A percentile compares a stretch with the other conserved stretches of the same genome.
Evolutionary conservation across 2,113 vertebrate species (phyloP).

Genomic region (Camelus bactrianus): DNA sequence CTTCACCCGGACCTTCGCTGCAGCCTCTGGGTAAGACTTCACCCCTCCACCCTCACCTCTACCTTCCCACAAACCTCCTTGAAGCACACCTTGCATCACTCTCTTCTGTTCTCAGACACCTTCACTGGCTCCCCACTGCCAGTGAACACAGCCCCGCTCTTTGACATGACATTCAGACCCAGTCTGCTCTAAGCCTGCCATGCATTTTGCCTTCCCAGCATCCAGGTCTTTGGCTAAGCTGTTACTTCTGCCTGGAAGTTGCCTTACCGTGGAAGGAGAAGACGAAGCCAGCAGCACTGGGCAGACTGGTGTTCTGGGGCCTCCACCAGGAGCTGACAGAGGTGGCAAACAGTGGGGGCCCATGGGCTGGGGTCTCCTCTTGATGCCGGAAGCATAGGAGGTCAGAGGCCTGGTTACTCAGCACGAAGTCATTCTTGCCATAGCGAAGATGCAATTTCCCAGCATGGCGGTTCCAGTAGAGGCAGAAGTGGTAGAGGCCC

Average conservation of each 20-base stretch:
- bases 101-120: background rate
- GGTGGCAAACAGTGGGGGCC: constrained; percentile 17
- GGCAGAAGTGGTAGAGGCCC: constrained; percentile 88
- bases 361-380: background rate
- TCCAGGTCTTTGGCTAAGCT: background rate
- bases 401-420: constrained; percentile 69
- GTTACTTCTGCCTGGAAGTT: background rate
- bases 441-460: constrained; percentile 76
- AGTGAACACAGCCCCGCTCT: background rate
- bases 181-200: background rate
- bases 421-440: constrained; percentile 73
- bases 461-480: constrained; percentile 82
- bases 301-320: constrained; percentile 79
- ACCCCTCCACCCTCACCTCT: background rate
- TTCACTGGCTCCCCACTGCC: background rate
- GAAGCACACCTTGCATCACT: background rate
- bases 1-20: background rate
- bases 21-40: background rate
- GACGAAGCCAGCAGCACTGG: background rate
- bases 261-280: constrained; percentile 80
- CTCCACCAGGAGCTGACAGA: constrained; percentile 79
- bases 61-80: background rate
- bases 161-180: background rate
- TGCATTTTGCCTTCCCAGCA: fast-evolving
- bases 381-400: constrained; percentile 63